Conservation (phyloP, 1,140 invertebrate species). For the Bombus impatiens region DNA sequence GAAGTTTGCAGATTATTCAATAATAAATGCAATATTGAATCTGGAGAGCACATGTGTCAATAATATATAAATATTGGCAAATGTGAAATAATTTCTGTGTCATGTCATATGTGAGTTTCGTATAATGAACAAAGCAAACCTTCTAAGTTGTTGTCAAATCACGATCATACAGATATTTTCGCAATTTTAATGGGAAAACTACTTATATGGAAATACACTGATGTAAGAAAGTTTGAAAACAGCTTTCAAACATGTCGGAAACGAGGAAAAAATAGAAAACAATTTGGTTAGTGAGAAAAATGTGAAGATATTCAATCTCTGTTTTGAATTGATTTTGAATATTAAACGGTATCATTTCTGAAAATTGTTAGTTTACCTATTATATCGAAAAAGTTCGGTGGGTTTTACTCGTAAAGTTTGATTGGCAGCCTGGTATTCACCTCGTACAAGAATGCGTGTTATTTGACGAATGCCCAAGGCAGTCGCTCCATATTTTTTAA, state of each 20-base stretch:
- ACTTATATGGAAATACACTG: neutral
- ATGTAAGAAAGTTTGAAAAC: neutral
- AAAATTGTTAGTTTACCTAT: conserved; percentile 30
- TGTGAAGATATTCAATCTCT: neutral
- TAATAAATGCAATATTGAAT: neutral
- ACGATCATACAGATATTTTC: neutral
- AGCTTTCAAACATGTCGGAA: neutral
- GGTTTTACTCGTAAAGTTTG: conserved; percentile 28
- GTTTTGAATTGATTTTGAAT: neutral
- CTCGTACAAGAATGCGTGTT: conserved; percentile 61
- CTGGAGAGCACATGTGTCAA: neutral
- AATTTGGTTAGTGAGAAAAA: neutral
- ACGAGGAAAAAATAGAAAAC: neutral
- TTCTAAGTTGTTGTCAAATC: neutral
- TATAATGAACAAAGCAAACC: neutral
- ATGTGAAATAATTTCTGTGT: neutral
- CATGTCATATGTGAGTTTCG: neutral
- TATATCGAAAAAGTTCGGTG: neutral
- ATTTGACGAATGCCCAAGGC: conserved; percentile 73
- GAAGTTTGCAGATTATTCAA: neutral
- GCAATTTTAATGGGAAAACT: neutral
- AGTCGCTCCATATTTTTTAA: conserved; percentile 47
- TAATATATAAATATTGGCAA: neutral
- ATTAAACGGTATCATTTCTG: neutral
- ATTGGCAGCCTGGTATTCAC: conserved; percentile 44